Evolutionary conservation across 2,113 vertebrate genomes (phyloP), one percentile per base, ranked within the genome.

Genomic region (Acinonyx jubatus): DNA sequence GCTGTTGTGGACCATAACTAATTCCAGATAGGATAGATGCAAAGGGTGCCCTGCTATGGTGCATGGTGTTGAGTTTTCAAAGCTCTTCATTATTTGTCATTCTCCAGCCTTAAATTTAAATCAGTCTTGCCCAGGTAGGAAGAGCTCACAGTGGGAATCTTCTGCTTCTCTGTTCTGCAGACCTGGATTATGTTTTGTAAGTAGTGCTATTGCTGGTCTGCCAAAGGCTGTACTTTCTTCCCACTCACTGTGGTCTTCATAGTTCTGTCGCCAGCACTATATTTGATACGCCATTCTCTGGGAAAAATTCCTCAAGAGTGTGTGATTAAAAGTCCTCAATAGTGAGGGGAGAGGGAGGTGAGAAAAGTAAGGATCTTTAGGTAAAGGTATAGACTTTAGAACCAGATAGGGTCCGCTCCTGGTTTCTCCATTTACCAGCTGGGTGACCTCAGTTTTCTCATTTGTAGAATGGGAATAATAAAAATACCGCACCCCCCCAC

Each of bases 201-300:
- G 50, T 33, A 25, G 57, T 41, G 41, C 57, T 18, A 0, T 6
- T 57, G 16, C 79, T 7, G 13, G 38, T 18, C 78, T 69, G 31
- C 45, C 61, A 6, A 15, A 50, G 18, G 57, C 38, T 23, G 0
- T 3, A 0, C 7, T 7, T 33, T 33, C 57, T 33, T 7, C 66
- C 18, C 45, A 7, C 33, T 18, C 33, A 5, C 52, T 27, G 14
- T 36, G 73, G 52, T n/a, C 45, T 94, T 27, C 18, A 0, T 4
- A 4, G 25, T 33, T 80, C 82, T 36, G 25, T 79, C 23, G n/a
- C 29, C 73, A 38, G 41, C 23, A 9, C n/a, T 4, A 0, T 33
- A 10, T 63, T 85, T 57, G 57, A 57, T 66, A 25, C 11, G 38
- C n/a, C 31, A 18, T 66, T 50, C 76, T 27, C 86, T 87, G 7